Conservation (phyloP, 2,797 vertebrate genomes). For the Rhinella marina region DNA sequence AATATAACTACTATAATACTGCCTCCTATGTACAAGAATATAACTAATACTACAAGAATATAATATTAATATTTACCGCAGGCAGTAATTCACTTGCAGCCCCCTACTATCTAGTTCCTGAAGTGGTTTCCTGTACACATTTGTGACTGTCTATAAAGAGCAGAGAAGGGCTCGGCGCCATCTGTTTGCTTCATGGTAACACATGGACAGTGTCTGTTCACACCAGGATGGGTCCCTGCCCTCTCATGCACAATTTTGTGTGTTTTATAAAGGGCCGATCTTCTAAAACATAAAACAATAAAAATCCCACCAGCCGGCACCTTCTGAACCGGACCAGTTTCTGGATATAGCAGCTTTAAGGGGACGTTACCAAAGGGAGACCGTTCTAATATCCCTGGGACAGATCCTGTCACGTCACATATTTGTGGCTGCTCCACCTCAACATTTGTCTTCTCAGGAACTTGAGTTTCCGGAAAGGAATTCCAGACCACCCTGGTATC, state of each 20-base stretch:
- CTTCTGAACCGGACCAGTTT: neutral
- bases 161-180: neutral
- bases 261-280: no score
- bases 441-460: neutral
- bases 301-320: no score
- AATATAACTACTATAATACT: neutral
- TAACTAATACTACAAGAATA: no score
- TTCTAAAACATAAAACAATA: no score
- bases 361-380: neutral
- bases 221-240: no score
- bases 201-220: neutral
- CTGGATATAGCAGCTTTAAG: neutral
- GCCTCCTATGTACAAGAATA: no score
- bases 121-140: neutral
- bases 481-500: neutral
- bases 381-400: neutral
- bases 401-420: neutral
- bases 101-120: neutral
- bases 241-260: neutral
- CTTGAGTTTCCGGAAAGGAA: neutral
- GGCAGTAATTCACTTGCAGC: no score
- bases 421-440: neutral
- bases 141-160: neutral
- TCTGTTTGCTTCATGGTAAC: neutral
- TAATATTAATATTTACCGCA: no score